Evolutionary conservation across 2,797 vertebrate species (phyloP), one percentile per base, ranked within the genome.

Genomic region (Sardinella longiceps): DNA sequence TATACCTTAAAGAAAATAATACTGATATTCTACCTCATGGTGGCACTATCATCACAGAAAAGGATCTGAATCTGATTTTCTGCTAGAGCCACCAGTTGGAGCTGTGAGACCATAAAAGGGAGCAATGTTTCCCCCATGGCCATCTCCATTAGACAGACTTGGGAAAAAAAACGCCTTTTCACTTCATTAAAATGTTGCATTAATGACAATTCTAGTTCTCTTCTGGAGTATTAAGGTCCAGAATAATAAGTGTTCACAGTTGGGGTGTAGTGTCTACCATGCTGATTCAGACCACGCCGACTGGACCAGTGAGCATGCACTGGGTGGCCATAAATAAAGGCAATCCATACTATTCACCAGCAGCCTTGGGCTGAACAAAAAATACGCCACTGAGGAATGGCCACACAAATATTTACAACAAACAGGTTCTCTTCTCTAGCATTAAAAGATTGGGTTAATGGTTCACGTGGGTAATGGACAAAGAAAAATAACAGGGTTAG

Each of bases 401-500:
- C 70, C 70, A 77, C 70, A 23, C 37, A 77, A 20, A 77, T 77
- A 77, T 77, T 77, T 77, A 77, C 70, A 43, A 77, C 70, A 77
- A 33, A 37, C 5, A 39, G 30, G 5, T 18, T 77, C 70, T 77
- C 70, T 77, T 77, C 70, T 77, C 70, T 77, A 77, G 11, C 28
- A 66, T 25, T 60, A 60, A 25, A 25, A 25, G 20, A 28, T 74
- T 5, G 15, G 33, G 37, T 77, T 43, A 77, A 80, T 33, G 33
- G 0, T 0, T 14, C 37, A 83, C 14, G 7, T 3, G 25, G 48
- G 15, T 28, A 11, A 81, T 88, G 28, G 81, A 87, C 87, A 90
- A 91, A 91, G 88, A 51, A 84, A 14, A 77, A 70, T n/a, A 37
- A 25, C 5, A 11, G 30, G 39, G 9, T 80, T 81, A 46, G 50